Base-by-base conservation (phyloP, 2,797 vertebrate species). In the Myiothlypis coronata region DNA sequence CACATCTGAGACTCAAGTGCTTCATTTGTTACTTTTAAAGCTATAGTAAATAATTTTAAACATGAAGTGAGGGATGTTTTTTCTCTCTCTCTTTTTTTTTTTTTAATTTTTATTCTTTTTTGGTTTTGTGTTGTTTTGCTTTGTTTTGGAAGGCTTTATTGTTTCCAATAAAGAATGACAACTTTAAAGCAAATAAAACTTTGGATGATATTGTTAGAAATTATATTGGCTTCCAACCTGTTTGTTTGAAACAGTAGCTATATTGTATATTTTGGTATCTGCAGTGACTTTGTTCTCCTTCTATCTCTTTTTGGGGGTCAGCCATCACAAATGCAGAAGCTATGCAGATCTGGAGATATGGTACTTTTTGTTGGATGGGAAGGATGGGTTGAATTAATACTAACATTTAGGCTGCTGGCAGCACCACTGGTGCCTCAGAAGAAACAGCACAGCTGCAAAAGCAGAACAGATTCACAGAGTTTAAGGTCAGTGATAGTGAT, bases 21-120 rank as follows among this genome's bases (percentile, higher is more conserved):
- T 97, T 92, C 35, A 69, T 96, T 96, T 94, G 76, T 92, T 96
- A 93, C 87, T 90, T 96, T 95, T 96, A 96, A 96, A 94, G 92
- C 69, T 90, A 32, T 90, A 96, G 84, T 90, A 93, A 96, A 91
- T 91, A 75, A 90, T 91, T 94, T 85, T 88, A 93, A 89, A 88
- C 12, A 32, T 1, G 0, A 90, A 72, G 6, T 34, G 23, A 65
- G 30, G 26, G 13, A 0, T 2, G 12, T 77, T 61, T n/a, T 3
- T 8, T 26, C 7, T n/a, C 16, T 44, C 14, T 68, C 9, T 35
- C 35, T 11, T 35, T 35, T 1, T 5, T 2, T 30, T 32, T 17
- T 80, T 74, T 6, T 3, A 4, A 24, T 14, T 13, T 39, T 32
- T 26, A 7, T 16, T 2, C 46, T 3, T 7, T 52, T 34, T 4